These are phyloP conservation scores for Alouatta palliata DNA, from an alignment of 2,113 vertebrate species.

Conservation along the genomic window DNA sequence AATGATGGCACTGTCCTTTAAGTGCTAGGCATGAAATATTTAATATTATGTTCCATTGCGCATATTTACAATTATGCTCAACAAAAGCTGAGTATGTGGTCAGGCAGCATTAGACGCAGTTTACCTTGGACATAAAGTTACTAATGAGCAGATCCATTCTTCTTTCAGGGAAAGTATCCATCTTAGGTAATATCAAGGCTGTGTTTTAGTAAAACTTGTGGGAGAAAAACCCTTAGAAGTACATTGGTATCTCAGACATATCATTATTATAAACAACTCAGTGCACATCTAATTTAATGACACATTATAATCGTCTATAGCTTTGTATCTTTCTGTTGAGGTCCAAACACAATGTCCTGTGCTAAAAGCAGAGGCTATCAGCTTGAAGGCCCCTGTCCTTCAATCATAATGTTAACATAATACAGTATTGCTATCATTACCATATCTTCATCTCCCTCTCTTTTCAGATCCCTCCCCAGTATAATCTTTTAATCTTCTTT, in stretches of 20 bases:
- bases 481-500: slow-evolving; percentile 67
- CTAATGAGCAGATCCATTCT: not conserved
- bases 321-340: not conserved
- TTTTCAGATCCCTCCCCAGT: not conserved
- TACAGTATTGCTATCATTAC: not conserved
- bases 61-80: not conserved
- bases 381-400: not conserved
- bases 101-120: not conserved
- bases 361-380: not conserved
- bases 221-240: not conserved
- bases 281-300: not conserved
- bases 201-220: not conserved
- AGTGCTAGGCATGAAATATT: not conserved
- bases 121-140: not conserved
- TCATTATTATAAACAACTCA: not conserved
- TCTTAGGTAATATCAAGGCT: not conserved
- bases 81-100: not conserved
- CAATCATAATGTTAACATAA: not conserved
- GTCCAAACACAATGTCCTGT: not conserved
- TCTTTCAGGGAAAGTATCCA: not conserved
- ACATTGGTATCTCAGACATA: not conserved
- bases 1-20: not conserved
- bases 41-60: not conserved
- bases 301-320: not conserved
- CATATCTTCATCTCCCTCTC: not conserved